A percentile compares a stretch with the other conserved stretches of the same genome.
Evolutionary conservation across 2,797 vertebrate species (phyloP).

Genomic region (Pseudotriccus pelzelni): DNA sequence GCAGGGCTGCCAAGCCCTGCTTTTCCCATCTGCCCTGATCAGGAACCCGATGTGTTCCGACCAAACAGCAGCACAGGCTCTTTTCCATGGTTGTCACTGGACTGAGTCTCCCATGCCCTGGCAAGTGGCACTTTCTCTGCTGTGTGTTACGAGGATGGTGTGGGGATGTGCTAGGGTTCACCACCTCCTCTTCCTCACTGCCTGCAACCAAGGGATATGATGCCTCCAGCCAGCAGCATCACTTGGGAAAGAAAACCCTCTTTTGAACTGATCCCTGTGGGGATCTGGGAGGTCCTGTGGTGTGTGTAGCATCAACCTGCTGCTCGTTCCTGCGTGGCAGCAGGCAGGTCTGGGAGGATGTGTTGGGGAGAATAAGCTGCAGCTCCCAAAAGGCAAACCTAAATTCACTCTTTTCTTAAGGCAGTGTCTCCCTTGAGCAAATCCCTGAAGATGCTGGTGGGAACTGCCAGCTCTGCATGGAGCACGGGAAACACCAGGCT

Average conservation of each 20-base stretch:
- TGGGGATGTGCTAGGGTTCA: background rate
- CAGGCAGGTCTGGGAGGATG: background rate
- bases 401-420: background rate
- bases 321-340: background rate
- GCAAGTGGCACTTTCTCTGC: background rate
- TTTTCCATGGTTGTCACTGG: accelerated
- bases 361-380: background rate
- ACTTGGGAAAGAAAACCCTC: accelerated
- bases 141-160: background rate
- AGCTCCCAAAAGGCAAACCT: background rate
- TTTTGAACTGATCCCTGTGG: accelerated
- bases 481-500: background rate
- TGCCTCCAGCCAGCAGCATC: background rate
- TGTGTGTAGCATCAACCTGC: background rate
- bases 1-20: background rate
- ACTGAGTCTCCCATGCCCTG: accelerated
- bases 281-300: background rate
- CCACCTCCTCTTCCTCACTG: background rate
- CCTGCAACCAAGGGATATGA: background rate
- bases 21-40: background rate
- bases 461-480: background rate
- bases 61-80: background rate
- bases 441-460: background rate
- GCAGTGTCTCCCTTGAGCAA: background rate
- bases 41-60: accelerated